A percentile compares a stretch with the other conserved stretches of the same genome.
Evolutionary conservation across 2,888 invertebrate species (phyloP).

Genomic region (Pherbina coryleti): DNA sequence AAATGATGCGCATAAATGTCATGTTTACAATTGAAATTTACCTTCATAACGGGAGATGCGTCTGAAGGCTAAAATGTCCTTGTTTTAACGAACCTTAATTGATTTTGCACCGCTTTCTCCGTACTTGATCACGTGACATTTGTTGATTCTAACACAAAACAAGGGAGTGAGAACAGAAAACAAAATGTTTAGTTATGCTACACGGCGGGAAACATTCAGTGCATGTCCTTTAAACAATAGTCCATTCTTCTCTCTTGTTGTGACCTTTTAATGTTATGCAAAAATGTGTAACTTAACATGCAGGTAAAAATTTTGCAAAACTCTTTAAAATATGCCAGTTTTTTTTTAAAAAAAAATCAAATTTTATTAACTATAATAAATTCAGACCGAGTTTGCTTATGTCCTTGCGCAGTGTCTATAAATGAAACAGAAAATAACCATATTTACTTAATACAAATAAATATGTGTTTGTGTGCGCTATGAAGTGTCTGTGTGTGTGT

Average conservation of each 20-base stretch:
- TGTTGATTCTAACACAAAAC: neutral
- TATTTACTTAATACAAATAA: neutral
- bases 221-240: neutral
- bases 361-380: neutral
- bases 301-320: constrained; percentile 8
- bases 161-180: neutral
- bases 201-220: neutral
- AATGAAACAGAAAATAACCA: neutral
- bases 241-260: too few species aligned
- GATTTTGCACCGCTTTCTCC: constrained; percentile 14
- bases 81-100: neutral
- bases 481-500: too few species aligned
- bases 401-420: constrained; percentile 12
- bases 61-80: neutral
- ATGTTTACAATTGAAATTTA: neutral
- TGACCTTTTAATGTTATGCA: constrained; percentile 6
- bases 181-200: too few species aligned
- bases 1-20: neutral
- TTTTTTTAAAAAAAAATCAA: neutral
- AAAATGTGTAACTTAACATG: neutral
- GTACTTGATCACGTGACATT: neutral
- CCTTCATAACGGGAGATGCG: neutral
- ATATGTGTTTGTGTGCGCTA: neutral
- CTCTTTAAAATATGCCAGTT: neutral
- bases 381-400: constrained; percentile 1